Percentiles rank a stretch among this genome's conserved stretches.
Conservation (phyloP, 2,797 vertebrate species). For the Peromyscus attwateri region DNA sequence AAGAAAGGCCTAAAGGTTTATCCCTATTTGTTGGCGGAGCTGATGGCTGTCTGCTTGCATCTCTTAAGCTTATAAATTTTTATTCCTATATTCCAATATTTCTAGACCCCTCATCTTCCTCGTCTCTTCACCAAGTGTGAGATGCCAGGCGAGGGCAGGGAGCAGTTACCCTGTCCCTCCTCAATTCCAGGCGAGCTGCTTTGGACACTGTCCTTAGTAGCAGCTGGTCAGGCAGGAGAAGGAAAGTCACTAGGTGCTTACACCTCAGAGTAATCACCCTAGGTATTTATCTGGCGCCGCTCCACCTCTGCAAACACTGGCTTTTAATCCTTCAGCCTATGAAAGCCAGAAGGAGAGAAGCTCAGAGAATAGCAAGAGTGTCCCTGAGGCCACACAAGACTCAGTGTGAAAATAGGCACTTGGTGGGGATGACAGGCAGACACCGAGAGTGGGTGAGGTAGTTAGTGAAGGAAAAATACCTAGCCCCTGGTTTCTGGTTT, state of each 20-base stretch:
- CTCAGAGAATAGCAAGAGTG: not conserved
- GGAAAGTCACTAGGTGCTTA: not conserved
- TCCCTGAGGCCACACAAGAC: not conserved
- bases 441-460: not conserved
- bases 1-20: no score
- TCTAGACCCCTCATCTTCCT: not conserved
- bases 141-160: not conserved
- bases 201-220: not conserved
- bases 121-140: not conserved
- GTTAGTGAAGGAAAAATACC: not conserved
- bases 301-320: constrained; percentile 30
- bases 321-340: constrained; percentile 61
- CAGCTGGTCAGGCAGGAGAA: not conserved
- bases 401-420: not conserved
- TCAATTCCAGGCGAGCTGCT: not conserved
- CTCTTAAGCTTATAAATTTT: no score
- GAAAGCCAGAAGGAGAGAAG: not conserved
- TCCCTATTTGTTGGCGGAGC: no score
- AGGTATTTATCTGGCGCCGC: constrained; percentile 24
- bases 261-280: not conserved
- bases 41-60: no score
- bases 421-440: not conserved
- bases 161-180: not conserved
- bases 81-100: no score
- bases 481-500: not conserved